Conservation (phyloP, 2,888 invertebrate species). For the Liopterus haemorrhoidalis region DNA sequence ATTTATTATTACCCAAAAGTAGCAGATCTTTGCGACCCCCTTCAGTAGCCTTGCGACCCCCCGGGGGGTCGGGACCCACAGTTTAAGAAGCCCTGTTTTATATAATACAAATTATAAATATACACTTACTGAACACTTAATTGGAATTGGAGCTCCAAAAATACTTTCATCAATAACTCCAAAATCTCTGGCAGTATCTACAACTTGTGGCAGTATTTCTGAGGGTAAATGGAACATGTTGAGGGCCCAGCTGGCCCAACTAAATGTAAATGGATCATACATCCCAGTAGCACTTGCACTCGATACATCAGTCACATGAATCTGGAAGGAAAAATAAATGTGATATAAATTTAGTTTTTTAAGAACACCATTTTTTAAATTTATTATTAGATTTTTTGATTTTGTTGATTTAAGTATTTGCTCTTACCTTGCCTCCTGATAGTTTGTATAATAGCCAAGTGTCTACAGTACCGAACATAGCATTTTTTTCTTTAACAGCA, state of each 20-base stretch:
- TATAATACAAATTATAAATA: conserved; percentile 11
- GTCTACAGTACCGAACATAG: conserved; percentile 83
- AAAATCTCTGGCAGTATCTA: conserved; percentile 70
- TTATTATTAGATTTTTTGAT: too few relatives aligned
- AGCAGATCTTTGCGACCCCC: too few relatives aligned
- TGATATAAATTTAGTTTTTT: conserved; percentile 4
- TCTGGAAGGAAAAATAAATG: conserved; percentile 44
- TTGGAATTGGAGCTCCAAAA: conserved; percentile 73
- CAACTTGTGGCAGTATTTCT: conserved; percentile 71
- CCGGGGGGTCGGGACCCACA: too few relatives aligned
- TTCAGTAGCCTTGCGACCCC: too few relatives aligned
- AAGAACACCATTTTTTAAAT: too few relatives aligned
- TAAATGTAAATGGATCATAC: conserved; percentile 84
- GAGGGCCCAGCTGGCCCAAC: conserved; percentile 74
- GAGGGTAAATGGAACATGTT: conserved; percentile 67
- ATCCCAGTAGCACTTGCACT: conserved; percentile 88
- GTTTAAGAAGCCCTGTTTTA: too few relatives aligned
- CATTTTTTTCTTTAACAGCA: conserved; percentile 58
- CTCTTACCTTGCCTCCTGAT: conserved; percentile 46
- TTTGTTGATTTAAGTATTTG: too few relatives aligned
- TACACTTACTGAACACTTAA: conserved; percentile 65
- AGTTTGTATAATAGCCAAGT: conserved; percentile 89
- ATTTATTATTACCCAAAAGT: too few relatives aligned
- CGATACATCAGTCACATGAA: conserved; percentile 82
- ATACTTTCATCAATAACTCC: conserved; percentile 59